phyloP scores from a whole-genome alignment of 2,888 invertebrate genomes.

The Drymonia ruficornis region DNA sequence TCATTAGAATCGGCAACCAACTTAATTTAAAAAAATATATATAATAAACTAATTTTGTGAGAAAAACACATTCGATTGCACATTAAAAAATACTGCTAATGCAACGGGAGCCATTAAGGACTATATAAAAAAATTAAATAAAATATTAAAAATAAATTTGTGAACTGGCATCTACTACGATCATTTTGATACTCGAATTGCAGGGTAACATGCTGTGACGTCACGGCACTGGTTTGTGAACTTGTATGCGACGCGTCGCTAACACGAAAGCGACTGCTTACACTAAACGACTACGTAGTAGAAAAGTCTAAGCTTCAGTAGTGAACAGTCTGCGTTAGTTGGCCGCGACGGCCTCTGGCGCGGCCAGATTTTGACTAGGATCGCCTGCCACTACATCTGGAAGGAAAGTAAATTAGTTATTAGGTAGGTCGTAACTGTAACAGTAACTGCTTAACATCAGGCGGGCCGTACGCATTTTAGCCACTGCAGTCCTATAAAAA shows the following conservation, averaged over 20 bases:
- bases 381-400: conserved; percentile 58
- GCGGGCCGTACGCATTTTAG: too few species aligned
- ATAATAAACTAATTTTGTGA: background rate
- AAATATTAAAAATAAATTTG: conserved; percentile 1
- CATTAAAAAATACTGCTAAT: background rate
- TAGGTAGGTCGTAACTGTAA: too few species aligned
- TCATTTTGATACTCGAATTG: background rate
- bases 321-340: conserved; percentile 55
- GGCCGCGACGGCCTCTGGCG: conserved; percentile 56
- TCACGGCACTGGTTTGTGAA: background rate
- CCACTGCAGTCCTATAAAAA: too few species aligned
- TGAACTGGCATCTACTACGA: background rate
- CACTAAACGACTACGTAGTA: conserved; percentile 53
- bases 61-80: background rate
- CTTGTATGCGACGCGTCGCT: conserved; percentile 26
- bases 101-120: background rate
- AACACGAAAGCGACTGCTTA: conserved; percentile 46
- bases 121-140: background rate
- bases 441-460: too few species aligned
- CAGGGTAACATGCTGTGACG: background rate
- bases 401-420: conserved; percentile 19
- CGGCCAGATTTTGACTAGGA: conserved; percentile 59
- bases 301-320: conserved; percentile 61
- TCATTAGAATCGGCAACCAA: background rate
- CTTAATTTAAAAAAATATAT: background rate